Evolutionary conservation across 2,113 vertebrate genomes (phyloP).

Genomic region (Callipepla californica): DNA sequence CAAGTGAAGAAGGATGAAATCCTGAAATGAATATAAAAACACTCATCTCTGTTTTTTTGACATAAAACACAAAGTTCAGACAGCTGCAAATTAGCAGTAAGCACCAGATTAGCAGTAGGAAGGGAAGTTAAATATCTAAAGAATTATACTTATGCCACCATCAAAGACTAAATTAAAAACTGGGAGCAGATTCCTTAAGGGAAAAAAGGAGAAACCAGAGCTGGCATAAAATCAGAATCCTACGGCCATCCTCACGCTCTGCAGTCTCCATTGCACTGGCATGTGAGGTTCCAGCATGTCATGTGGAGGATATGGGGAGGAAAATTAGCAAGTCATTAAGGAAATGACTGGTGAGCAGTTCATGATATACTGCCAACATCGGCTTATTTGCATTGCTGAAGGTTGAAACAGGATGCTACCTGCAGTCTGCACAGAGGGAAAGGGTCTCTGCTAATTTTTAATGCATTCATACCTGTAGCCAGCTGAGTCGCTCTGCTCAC

Average conservation of each 20-base stretch:
- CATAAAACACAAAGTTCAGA: neutral
- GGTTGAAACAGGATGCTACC: constrained; percentile 75
- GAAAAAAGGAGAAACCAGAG: neutral
- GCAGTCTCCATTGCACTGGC: neutral
- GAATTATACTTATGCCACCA: neutral
- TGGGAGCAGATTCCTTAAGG: neutral
- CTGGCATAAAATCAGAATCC: constrained; percentile 2
- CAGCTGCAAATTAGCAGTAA: constrained; percentile 7
- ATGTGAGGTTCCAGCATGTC: constrained; percentile 46
- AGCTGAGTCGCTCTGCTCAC: neutral
- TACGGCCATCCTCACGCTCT: neutral
- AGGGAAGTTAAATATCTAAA: neutral
- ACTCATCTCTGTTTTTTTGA: neutral
- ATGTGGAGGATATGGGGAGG: constrained; percentile 55
- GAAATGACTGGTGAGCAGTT: constrained; percentile 71
- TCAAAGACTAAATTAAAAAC: constrained; percentile 4
- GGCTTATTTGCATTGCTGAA: constrained; percentile 72
- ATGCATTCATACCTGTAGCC: neutral
- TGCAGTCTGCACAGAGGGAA: constrained; percentile 30
- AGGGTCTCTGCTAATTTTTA: neutral
- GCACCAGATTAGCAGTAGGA: neutral
- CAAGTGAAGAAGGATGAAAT: constrained; percentile 18
- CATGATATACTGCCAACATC: constrained; percentile 66
- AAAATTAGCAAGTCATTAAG: constrained; percentile 81
- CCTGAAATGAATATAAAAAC: constrained; percentile 13